Base-by-base conservation (phyloP, 2,113 vertebrate genomes). In the Porphyrio hochstetteri region DNA sequence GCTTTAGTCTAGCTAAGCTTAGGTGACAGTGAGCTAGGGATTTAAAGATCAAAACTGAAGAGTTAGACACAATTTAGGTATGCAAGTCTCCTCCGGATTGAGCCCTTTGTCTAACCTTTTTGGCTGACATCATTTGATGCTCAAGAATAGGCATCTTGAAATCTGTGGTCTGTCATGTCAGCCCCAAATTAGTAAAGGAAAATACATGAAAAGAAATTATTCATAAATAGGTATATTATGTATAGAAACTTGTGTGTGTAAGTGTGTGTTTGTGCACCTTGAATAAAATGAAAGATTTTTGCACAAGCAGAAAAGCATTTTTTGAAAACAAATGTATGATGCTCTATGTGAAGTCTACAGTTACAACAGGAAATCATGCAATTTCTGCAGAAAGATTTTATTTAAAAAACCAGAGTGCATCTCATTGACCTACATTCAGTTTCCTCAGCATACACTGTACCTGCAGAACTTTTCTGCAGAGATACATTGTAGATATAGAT, bases 361-460 rank as follows among this genome's bases (percentile, higher is more conserved):
- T 96, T 96, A 93, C 97, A 97, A 97, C 95, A 97, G 96, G 97
- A 98, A 98, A 97, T 88, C 87, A 76, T 95, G 96, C 96, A 83
- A 95, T 97, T 94, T 97, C 97, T 92, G 88, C 92, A 95, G 95
- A 96, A 95, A 95, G 94, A 67, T 91, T 96, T 92, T 94, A 94
- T 96, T 97, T 96, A 6, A 77, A 97, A 96, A 97, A 95, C 82
- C 92, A 23, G 88, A 95, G 75, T 92, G 96, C 95, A 98, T 97
- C 95, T 94, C 95, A 97, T 97, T 98, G 98, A 98, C 98, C 98
- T 98, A 98, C 95, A 98, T 98, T 98, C 95, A 82, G 85, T 92
- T 78, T 86, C 85, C 90, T 40, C 90, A 87, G 93, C 94, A 96
- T 75, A 53, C 67, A 72, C 75, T 92, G 72, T 96, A 97, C 93